Evolutionary conservation across 1,140 invertebrate genomes (phyloP).

Genomic region (Papilio xuthus): DNA sequence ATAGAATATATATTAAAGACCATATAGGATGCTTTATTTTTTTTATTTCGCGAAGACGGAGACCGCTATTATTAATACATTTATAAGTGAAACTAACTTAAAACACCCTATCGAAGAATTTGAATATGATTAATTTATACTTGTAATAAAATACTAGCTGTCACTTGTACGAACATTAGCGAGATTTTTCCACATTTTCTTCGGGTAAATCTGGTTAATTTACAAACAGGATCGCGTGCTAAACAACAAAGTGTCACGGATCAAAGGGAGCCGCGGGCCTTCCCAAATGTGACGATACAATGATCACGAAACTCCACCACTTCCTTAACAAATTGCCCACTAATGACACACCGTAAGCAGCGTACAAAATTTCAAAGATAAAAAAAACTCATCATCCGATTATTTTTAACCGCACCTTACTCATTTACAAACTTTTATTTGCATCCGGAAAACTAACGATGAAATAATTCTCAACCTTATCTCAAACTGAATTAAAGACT

Average conservation of each 20-base stretch:
- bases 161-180: too few relatives aligned
- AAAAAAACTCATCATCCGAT: constrained; percentile 40
- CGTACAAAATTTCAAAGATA: constrained; percentile 37
- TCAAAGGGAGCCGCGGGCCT: constrained; percentile 25
- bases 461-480: neutral
- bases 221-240: constrained; percentile 35
- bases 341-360: constrained; percentile 42
- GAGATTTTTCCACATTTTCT: too few relatives aligned
- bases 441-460: neutral
- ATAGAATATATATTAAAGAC: too few relatives aligned
- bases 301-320: constrained; percentile 47
- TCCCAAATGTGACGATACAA: constrained; percentile 41
- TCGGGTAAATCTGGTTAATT: constrained; percentile 13
- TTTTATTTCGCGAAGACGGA: too few relatives aligned
- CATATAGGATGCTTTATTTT: too few relatives aligned
- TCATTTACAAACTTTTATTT: constrained; percentile 24
- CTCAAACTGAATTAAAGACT: neutral
- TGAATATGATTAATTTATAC: too few relatives aligned
- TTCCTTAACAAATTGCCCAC: constrained; percentile 43
- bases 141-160: too few relatives aligned
- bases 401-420: constrained; percentile 44
- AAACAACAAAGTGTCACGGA: constrained; percentile 21
- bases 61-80: too few relatives aligned
- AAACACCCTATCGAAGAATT: too few relatives aligned
- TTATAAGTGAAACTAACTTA: too few relatives aligned